Base-by-base conservation (phyloP, 2,797 vertebrate genomes). In the Synanceia verrucosa region DNA sequence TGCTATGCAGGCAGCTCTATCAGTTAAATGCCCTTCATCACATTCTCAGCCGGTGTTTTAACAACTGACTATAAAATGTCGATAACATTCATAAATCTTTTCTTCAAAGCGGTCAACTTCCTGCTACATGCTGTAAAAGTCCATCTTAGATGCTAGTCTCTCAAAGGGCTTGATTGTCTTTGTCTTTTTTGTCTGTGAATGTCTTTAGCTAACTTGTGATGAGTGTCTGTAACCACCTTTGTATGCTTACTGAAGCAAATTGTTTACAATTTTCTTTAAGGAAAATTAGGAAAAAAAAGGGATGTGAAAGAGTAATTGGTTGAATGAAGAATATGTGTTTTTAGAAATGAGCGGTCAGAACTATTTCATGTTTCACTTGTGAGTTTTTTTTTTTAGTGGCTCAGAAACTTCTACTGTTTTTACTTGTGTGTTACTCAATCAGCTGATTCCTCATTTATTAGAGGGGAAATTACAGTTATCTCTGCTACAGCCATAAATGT, bases 131-230 rank as follows among this genome's bases (percentile, higher is more conserved):
- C 65, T 79, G 63, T 73, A 28, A 75, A 31, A 52, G 44, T 61
- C 51, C 34, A 23, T 53, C 73, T 67, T 62, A 72, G 57, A 58
- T 60, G 70, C 14, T 39, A 33, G 19, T 60, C 51, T 50, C 46
- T 63, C 34, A 67, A 57, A 68, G 75, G 76, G 66, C 66, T 76
- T 14, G 23, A 55, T 50, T 71, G 63, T 77, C 26, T 76, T n/a
- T n/a, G n/a, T n/a, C n/a, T n/a, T n/a, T 78, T 50, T 81, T 71
- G 62, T 88, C 89, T 90, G 88, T 93, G 89, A 91, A 87, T 77
- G 72, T 80, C 69, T 81, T 56, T 55, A 68, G 62, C 74, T 87
- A 81, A 86, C 78, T 48, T 67, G 46, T 70, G 56, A 59, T 46
- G 70, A 81, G 48, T 75, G 79, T 82, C 62, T 79, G 79, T 90